A percentile compares a stretch with the other conserved stretches of the same genome.
phyloP scores from a whole-genome alignment of 2,797 vertebrate species.

The Spatula clypeata region DNA sequence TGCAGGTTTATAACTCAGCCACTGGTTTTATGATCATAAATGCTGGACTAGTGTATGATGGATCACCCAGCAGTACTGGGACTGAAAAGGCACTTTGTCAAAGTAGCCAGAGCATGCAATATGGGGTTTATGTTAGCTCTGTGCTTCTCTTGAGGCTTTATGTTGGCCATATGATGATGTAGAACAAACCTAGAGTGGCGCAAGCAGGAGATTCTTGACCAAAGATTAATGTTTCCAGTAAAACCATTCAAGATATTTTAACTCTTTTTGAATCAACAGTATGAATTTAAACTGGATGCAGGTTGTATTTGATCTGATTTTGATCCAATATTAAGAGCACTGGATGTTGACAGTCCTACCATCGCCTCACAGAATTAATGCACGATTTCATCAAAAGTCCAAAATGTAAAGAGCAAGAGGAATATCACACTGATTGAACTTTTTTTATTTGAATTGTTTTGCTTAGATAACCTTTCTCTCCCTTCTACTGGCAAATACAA shows the following conservation, averaged over 20 bases:
- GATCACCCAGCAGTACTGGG: not conserved
- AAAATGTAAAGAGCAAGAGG: not conserved
- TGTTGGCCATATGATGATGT: not conserved
- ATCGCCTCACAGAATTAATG: not conserved
- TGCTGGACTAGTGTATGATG: not conserved
- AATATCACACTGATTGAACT: not conserved
- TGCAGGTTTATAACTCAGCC: not conserved
- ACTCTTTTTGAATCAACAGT: not conserved
- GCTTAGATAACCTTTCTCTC: not conserved
- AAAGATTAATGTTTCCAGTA: not conserved
- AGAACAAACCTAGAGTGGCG: not conserved
- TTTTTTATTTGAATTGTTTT: not conserved
- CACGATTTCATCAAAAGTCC: not conserved
- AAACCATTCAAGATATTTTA: not conserved
- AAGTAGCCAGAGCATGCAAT: not conserved
- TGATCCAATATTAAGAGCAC: not conserved
- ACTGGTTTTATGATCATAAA: not conserved
- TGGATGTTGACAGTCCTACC: not conserved
- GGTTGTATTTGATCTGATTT: not conserved
- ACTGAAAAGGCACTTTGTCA: not conserved
- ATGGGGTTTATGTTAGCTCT: not conserved
- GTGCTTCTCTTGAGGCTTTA: not conserved
- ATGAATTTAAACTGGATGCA: not conserved
- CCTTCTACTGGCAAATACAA: not conserved
- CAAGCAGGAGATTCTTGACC: not conserved